Percentiles rank a stretch among this genome's conserved stretches.
These are phyloP conservation scores for Characodon lateralis DNA, from an alignment of 2,797 vertebrate species.

Conservation along the genomic window DNA sequence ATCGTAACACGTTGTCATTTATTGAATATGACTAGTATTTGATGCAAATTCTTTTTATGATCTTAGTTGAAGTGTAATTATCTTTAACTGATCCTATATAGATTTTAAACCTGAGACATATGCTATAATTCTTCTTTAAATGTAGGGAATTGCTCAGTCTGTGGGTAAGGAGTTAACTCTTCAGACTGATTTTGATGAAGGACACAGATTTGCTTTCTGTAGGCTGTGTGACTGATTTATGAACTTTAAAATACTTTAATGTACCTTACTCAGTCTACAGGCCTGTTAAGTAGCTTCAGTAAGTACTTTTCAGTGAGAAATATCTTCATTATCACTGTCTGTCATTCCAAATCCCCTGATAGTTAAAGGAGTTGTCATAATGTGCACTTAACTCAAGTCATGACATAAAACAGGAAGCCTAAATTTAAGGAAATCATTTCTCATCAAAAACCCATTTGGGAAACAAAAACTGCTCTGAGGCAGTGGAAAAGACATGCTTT, in stretches of 20 bases:
- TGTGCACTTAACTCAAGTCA: slow-evolving; percentile 45
- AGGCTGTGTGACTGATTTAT: background rate
- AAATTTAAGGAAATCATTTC: slow-evolving; percentile 37
- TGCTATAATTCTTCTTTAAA: background rate
- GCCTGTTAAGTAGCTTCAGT: background rate
- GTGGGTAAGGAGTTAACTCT: background rate
- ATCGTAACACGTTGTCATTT: background rate
- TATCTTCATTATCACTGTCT: slow-evolving; percentile 41
- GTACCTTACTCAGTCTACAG: background rate
- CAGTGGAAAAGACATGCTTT: slow-evolving; percentile 42
- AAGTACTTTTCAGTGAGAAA: slow-evolving; percentile 17
- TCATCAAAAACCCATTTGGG: slow-evolving; percentile 49
- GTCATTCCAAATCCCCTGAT: slow-evolving; percentile 26
- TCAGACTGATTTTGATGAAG: background rate
- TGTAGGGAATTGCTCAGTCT: background rate
- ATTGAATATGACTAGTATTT: background rate
- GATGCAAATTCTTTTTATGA: background rate
- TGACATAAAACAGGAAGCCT: slow-evolving; percentile 59
- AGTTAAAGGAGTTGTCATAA: slow-evolving; percentile 45
- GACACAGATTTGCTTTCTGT: background rate
- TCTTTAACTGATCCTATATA: background rate
- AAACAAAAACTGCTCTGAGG: slow-evolving; percentile 18
- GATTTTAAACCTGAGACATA: background rate
- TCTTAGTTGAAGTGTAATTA: background rate
- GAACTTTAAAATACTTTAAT: background rate